Evolutionary conservation across 2,113 vertebrate species (phyloP).

Genomic region (Cisticola juncidis): DNA sequence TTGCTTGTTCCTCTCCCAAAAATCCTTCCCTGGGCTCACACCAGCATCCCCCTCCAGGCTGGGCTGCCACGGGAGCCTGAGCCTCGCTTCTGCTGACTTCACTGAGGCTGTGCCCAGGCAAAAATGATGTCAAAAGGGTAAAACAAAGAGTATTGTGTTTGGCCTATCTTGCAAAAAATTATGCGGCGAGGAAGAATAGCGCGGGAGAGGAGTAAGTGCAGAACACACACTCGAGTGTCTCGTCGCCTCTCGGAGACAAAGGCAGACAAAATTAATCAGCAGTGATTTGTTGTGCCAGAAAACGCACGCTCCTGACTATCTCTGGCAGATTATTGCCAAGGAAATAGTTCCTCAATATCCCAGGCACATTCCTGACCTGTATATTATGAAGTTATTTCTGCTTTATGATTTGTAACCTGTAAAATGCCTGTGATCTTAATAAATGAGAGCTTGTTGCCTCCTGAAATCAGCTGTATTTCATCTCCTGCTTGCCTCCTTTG

Average conservation of each 20-base stretch:
- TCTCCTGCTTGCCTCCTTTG: constrained; percentile 60
- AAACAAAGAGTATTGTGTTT: constrained; percentile 49
- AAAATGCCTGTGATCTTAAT: constrained; percentile 68
- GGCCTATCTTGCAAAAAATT: constrained; percentile 56
- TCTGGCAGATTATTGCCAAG: constrained; percentile 64
- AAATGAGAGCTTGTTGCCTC: constrained; percentile 64
- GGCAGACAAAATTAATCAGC: constrained; percentile 65
- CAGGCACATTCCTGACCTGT: constrained; percentile 69
- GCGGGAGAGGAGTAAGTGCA: background rate
- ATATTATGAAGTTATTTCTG: constrained; percentile 69
- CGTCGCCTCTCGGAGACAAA: constrained; percentile 48
- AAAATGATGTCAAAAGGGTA: constrained; percentile 15
- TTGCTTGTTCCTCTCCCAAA: background rate
- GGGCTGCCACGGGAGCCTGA: background rate
- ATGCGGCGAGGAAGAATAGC: background rate
- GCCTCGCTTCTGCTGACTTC: background rate
- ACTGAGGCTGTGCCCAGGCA: background rate
- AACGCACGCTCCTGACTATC: constrained; percentile 44
- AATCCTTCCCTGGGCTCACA: background rate
- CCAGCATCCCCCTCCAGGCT: background rate
- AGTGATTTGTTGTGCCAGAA: constrained; percentile 63
- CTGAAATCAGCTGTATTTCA: constrained; percentile 67
- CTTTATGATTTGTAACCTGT: constrained; percentile 64
- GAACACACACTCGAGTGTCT: constrained; percentile 17
- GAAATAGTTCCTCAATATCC: constrained; percentile 67